Base-by-base conservation (phyloP, 2,113 vertebrate species). In the Formicarius rufipectus region DNA sequence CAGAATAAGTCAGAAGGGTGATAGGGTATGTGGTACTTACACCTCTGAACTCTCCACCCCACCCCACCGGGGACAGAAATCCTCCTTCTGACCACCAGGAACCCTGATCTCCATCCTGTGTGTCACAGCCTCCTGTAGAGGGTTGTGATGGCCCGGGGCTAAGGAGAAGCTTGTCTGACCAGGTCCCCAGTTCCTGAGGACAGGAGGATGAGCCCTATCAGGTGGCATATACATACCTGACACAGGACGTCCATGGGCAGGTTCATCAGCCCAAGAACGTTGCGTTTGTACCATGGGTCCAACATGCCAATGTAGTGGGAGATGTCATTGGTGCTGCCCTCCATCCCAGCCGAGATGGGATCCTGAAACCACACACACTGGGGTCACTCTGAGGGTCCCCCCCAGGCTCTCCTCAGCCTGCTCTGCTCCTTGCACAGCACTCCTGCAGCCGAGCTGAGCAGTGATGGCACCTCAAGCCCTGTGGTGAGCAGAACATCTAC, bases 201-300 rank as follows among this genome's bases (percentile, higher is more conserved):
- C 49, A 58, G 12, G 42, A 9, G 44, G 35, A 63, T 1, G 11
- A 33, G 31, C 28, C 42, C 37, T 8, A 42, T 19, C 47, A 72
- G 19, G 4, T 4, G 4, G 14, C 25, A 14, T 3, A 0, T 37
- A 37, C 92, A 14, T 96, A 99, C 99, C 99, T 99, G 98, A 96
- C 99, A 99, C 85, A 99, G 97, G 39, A 99, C 98, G 0, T 97
- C 98, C 44, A 98, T 96, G 11, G 99, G 99, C 62, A 99, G 96
- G 89, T 98, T 98, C 92, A 99, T 98, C 91, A 99, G 97, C 82
- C 98, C 99, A 27, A 99, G 98, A 40, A 99, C 98, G 11, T 99
- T 99, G 80, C 99, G 98, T 94, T 99, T 98, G 52, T 99, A 99
- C 99, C 99, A 99, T 27, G 99, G 99, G 94, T 99, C 99, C 93